These are phyloP conservation scores for Pyrgilauda ruficollis DNA, from an alignment of 2,113 vertebrate genomes.

Conservation along the genomic window DNA sequence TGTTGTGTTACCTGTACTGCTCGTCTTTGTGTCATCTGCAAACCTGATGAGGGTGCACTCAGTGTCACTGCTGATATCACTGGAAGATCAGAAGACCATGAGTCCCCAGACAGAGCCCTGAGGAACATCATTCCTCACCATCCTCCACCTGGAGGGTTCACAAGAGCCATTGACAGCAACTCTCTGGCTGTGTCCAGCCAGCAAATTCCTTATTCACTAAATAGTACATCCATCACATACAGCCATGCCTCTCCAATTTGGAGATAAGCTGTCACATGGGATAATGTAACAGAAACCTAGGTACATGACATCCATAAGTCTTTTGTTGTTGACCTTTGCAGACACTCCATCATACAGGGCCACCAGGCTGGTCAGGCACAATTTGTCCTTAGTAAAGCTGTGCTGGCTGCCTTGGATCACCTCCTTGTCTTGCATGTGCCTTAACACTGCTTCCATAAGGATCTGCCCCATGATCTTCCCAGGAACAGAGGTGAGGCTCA, in stretches of 20 bases:
- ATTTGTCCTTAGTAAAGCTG: not conserved
- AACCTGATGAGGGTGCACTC: not conserved
- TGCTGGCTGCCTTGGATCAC: not conserved
- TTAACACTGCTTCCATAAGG: not conserved
- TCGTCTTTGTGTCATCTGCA: not conserved
- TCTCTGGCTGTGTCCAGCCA: not conserved
- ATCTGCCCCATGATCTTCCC: not conserved
- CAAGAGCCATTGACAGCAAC: not conserved
- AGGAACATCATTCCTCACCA: not conserved
- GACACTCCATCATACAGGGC: not conserved
- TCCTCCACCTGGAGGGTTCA: not conserved
- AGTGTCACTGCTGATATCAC: not conserved
- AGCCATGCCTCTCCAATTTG: not conserved
- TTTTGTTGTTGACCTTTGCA: not conserved
- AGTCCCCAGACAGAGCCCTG: not conserved
- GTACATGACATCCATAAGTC: too few species aligned
- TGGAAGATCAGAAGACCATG: accelerated
- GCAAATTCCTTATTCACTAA: not conserved
- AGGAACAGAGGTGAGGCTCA: not conserved
- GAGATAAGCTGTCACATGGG: not conserved
- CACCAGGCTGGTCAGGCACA: not conserved
- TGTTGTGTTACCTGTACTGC: not conserved
- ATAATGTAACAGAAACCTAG: not conserved
- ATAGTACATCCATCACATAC: not conserved
- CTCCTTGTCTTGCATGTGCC: not conserved